Evolutionary conservation across 2,888 invertebrate species (phyloP).

Genomic region (Encarsia formosa): DNA sequence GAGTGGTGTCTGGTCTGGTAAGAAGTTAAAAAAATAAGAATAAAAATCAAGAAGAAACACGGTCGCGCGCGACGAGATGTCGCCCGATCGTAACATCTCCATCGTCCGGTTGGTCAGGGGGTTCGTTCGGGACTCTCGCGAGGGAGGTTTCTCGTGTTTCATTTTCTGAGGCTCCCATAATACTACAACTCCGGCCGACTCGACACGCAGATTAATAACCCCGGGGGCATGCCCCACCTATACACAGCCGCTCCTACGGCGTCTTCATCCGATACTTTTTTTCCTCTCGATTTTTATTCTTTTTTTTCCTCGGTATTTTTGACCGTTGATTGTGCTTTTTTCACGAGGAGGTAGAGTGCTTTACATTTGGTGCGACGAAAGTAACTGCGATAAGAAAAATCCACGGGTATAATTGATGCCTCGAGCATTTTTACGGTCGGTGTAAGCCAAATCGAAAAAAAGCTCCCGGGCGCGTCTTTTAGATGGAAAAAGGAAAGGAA

Average conservation of each 20-base stretch:
- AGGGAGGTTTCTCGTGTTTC: conserved; percentile 48
- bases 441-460: conserved; percentile 18
- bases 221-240: conserved; percentile 50
- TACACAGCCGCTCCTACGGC: conserved; percentile 33
- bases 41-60: background rate
- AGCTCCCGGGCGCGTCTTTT: background rate
- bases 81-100: conserved; percentile 50
- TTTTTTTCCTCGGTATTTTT: no score
- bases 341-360: no score
- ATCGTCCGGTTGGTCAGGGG: conserved; percentile 49
- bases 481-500: background rate
- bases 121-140: no score
- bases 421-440: conserved; percentile 18
- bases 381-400: no score
- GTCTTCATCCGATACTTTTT: background rate
- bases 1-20: no score
- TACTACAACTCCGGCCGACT: conserved; percentile 53
- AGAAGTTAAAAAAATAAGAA: background rate
- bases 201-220: conserved; percentile 53
- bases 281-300: background rate
- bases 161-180: conserved; percentile 53
- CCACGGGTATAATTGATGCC: conserved; percentile 10
- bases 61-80: conserved; percentile 38
- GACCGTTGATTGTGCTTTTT: no score
- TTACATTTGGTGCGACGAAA: no score